phyloP scores from a whole-genome alignment of 64 coral and sea anemone genomes.

The Actinia equina region DNA sequence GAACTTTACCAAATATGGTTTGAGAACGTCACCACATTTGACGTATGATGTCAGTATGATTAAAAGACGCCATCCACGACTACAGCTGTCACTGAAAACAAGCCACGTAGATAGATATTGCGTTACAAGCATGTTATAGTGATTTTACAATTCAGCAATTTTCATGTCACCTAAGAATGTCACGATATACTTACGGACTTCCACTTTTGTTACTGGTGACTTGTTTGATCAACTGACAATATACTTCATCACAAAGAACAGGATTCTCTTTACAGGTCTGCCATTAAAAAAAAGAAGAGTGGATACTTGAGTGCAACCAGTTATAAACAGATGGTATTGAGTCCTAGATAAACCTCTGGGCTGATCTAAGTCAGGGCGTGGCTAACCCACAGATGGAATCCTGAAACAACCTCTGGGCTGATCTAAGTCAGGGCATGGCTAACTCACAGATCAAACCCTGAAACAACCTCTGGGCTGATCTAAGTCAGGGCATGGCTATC shows the following conservation, averaged over 20 bases:
- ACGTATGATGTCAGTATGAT: constrained; percentile 91
- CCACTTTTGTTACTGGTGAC: constrained; percentile 92
- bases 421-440: too few relatives aligned
- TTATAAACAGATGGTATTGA: too few relatives aligned
- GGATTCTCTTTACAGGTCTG: constrained; percentile 80
- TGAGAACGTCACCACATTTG: constrained; percentile 62
- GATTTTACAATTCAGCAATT: background rate
- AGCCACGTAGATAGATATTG: background rate
- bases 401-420: too few relatives aligned
- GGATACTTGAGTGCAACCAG: background rate
- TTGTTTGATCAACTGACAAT: constrained; percentile 93
- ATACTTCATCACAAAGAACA: constrained; percentile 78
- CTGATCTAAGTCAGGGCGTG: too few relatives aligned
- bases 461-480: too few relatives aligned
- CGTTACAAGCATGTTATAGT: background rate
- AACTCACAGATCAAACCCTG: too few relatives aligned
- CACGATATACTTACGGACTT: constrained; percentile 64
- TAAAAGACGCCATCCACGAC: constrained; percentile 91
- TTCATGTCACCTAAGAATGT: background rate
- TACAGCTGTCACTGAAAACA: constrained; percentile 71
- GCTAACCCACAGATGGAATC: too few relatives aligned
- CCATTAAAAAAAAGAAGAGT: background rate
- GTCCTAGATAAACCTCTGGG: too few relatives aligned
- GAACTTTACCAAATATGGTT: constrained; percentile 79
- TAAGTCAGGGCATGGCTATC: too few relatives aligned